Conservation (phyloP, 2,113 vertebrate species). For the Chaenogobius annularis region DNA sequence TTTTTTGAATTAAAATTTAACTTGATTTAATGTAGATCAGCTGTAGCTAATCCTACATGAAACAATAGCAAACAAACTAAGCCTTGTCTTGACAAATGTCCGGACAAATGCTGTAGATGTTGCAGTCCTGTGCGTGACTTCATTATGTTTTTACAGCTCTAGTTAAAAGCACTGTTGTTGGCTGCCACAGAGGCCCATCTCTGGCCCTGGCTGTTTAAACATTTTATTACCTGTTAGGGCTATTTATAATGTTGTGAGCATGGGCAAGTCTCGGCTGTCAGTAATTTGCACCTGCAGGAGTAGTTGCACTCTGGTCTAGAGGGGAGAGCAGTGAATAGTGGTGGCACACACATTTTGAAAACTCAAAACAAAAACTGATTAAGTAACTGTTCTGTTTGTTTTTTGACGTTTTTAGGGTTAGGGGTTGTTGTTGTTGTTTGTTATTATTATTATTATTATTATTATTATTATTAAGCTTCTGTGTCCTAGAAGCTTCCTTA, state of each 20-base stretch:
- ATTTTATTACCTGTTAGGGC: slow-evolving; percentile 78
- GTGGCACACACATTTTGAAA: slow-evolving; percentile 31
- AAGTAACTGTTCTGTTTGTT: neutral
- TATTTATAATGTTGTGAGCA: slow-evolving; percentile 71
- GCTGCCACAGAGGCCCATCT: slow-evolving; percentile 32
- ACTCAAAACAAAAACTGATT: neutral
- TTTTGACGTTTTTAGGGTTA: neutral
- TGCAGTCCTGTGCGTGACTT: slow-evolving; percentile 31
- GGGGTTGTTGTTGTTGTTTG: no score
- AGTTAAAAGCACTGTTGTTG: slow-evolving; percentile 57
- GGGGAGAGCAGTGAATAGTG: slow-evolving; percentile 8
- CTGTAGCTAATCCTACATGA: no score
- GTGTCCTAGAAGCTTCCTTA: neutral
- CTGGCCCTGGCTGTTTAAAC: slow-evolving; percentile 61
- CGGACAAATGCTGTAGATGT: slow-evolving; percentile 18
- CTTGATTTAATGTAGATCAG: no score
- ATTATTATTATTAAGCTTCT: slow-evolving; percentile 20
- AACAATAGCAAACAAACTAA: neutral
- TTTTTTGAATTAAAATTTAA: neutral
- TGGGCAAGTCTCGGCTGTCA: slow-evolving; percentile 69
- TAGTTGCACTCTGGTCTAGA: slow-evolving; percentile 21
- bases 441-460: slow-evolving; percentile 12
- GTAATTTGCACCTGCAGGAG: slow-evolving; percentile 74
- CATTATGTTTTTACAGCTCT: slow-evolving; percentile 65
- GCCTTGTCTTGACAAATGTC: neutral